These are phyloP conservation scores for Macaria liturata DNA, from an alignment of 2,888 invertebrate species.

Conservation along the genomic window DNA sequence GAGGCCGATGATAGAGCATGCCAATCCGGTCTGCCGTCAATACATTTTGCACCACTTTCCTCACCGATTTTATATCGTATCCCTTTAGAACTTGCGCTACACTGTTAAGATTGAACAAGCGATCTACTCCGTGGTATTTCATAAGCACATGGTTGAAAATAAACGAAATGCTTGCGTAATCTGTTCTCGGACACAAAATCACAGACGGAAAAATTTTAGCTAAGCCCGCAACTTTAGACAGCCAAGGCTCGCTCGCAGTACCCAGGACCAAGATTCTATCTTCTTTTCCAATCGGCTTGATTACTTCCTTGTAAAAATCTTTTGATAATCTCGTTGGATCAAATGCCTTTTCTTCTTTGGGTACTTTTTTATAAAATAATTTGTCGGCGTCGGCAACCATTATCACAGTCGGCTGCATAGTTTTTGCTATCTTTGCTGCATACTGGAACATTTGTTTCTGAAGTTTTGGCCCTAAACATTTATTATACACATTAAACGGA, in stretches of 20 bases:
- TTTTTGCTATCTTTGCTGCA: slow-evolving; percentile 85
- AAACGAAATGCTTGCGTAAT: slow-evolving; percentile 83
- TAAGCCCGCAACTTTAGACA: slow-evolving; percentile 71
- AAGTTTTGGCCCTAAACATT: slow-evolving; percentile 87
- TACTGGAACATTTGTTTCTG: slow-evolving; percentile 86
- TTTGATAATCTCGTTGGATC: slow-evolving; percentile 88
- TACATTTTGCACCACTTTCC: slow-evolving; percentile 64
- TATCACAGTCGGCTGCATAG: slow-evolving; percentile 89
- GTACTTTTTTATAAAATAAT: slow-evolving; percentile 87
- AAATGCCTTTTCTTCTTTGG: slow-evolving; percentile 83
- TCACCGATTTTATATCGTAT: slow-evolving; percentile 79
- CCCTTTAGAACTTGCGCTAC: slow-evolving; percentile 80
- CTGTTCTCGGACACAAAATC: slow-evolving; percentile 80
- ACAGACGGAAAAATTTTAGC: slow-evolving; percentile 83
- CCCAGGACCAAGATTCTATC: slow-evolving; percentile 89
- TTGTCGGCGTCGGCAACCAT: slow-evolving; percentile 87
- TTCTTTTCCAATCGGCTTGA: slow-evolving; percentile 85
- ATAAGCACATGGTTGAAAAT: slow-evolving; percentile 81
- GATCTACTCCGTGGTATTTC: slow-evolving; percentile 82
- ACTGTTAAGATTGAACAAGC: slow-evolving; percentile 83
- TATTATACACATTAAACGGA: slow-evolving; percentile 85
- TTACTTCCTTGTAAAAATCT: slow-evolving; percentile 86
- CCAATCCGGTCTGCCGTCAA: slow-evolving; percentile 76
- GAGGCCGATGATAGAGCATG: slow-evolving; percentile 77
- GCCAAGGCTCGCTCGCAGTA: slow-evolving; percentile 87